phyloP scores from a whole-genome alignment of 2,888 invertebrate species.

The Cactoblastis cactorum region DNA sequence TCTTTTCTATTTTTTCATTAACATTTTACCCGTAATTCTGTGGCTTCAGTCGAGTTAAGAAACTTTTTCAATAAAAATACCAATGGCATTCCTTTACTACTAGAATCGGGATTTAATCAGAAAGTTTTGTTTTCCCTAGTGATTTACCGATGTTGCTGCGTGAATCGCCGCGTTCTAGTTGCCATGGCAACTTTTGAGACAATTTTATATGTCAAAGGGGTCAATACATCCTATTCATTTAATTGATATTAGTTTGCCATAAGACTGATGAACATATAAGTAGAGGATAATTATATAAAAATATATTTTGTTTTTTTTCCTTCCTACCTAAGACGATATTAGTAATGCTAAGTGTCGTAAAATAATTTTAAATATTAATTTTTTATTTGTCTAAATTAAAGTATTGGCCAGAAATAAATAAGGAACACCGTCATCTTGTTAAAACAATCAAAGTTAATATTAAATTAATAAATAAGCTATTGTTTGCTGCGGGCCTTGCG shows the following conservation, averaged over 20 bases:
- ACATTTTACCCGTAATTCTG: too few relatives aligned
- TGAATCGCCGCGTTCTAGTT: background rate
- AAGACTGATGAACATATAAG: background rate
- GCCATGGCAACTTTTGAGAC: background rate
- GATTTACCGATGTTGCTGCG: background rate
- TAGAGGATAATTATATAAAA: too few relatives aligned
- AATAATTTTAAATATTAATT: too few relatives aligned
- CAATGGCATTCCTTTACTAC: too few relatives aligned
- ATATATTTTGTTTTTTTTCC: too few relatives aligned
- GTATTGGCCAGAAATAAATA: background rate
- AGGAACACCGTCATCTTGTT: background rate
- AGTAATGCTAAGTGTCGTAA: too few relatives aligned
- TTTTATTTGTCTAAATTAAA: too few relatives aligned
- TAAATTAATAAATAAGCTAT: conserved; percentile 48
- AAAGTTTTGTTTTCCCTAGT: conserved; percentile 8
- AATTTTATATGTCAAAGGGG: background rate
- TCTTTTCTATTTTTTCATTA: too few relatives aligned
- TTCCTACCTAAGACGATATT: too few relatives aligned
- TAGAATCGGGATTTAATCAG: background rate
- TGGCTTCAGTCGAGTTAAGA: too few relatives aligned
- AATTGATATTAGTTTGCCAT: background rate
- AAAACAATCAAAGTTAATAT: conserved; percentile 26
- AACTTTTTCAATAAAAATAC: background rate
- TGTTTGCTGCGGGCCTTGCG: conserved; percentile 60
- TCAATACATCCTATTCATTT: background rate